These are phyloP conservation scores for Macaria notata DNA, from an alignment of 2,888 invertebrate genomes.

Conservation along the genomic window DNA sequence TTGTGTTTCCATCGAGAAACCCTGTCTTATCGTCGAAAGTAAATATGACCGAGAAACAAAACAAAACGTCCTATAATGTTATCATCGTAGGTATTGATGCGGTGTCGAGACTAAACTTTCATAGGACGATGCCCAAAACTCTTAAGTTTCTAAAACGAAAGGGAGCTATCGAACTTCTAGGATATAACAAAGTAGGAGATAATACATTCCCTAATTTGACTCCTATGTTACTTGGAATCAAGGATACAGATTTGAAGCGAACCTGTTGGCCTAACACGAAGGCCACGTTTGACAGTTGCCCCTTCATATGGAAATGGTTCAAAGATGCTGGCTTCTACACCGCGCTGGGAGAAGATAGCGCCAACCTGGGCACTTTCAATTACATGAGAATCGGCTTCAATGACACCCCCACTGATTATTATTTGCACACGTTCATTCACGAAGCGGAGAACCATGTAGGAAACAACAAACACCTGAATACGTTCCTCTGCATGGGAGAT, in stretches of 20 bases:
- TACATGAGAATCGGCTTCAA: slow-evolving; percentile 89
- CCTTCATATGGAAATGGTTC: slow-evolving; percentile 92
- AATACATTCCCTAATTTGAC: slow-evolving; percentile 96
- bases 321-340: slow-evolving; percentile 88
- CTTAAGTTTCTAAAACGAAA: slow-evolving; percentile 82
- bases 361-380: slow-evolving; percentile 90
- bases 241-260: slow-evolving; percentile 83
- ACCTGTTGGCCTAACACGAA: slow-evolving; percentile 84
- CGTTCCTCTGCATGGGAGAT: slow-evolving; percentile 86
- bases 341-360: slow-evolving; percentile 91
- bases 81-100: slow-evolving; percentile 93
- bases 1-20: slow-evolving; percentile 83
- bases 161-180: slow-evolving; percentile 89
- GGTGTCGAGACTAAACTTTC: slow-evolving; percentile 92
- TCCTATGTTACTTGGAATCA: slow-evolving; percentile 89
- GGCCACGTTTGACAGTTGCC: slow-evolving; percentile 88
- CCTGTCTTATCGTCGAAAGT: slow-evolving; percentile 38
- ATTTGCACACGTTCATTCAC: slow-evolving; percentile 87
- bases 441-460: slow-evolving; percentile 87
- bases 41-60: slow-evolving; percentile 40
- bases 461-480: slow-evolving; percentile 84
- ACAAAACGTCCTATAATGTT: slow-evolving; percentile 82
- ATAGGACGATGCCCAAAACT: slow-evolving; percentile 91
- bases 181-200: slow-evolving; percentile 96
- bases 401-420: slow-evolving; percentile 92